Evolutionary conservation across 2,797 vertebrate species (phyloP).

Genomic region (Chelonia mydas): DNA sequence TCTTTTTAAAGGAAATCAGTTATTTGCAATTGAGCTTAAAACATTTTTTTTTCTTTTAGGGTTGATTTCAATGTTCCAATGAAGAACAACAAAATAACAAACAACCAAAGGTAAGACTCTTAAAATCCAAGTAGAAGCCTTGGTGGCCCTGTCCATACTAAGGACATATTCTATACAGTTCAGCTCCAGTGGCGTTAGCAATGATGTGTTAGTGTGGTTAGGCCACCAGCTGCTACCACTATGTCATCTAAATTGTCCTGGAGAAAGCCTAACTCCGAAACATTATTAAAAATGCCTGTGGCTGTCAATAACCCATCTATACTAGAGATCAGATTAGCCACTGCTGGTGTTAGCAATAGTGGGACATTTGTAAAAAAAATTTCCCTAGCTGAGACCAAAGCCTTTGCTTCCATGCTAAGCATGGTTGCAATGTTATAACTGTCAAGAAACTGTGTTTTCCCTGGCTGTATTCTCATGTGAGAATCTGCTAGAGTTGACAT

Average conservation of each 20-base stretch:
- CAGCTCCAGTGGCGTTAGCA: background rate
- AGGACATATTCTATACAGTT: background rate
- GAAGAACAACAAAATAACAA: slow-evolving; percentile 98
- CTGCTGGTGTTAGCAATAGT: background rate
- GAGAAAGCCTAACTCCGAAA: background rate
- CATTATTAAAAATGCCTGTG: background rate
- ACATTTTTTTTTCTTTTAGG: slow-evolving; percentile 75
- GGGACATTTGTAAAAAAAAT: background rate
- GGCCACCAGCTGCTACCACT: rapidly evolving
- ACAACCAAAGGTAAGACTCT: slow-evolving; percentile 94
- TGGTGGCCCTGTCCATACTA: background rate
- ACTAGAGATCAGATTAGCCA: background rate
- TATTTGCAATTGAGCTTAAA: background rate
- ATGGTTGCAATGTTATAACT: rapidly evolving
- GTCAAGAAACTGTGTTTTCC: background rate
- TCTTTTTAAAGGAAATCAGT: background rate
- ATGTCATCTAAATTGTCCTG: background rate
- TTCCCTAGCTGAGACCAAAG: background rate
- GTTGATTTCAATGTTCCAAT: slow-evolving; percentile 99
- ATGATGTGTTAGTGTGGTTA: background rate
- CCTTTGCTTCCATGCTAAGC: background rate
- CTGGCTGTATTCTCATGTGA: background rate
- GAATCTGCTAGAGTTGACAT: background rate
- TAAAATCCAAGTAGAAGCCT: background rate
- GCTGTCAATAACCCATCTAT: rapidly evolving